Base-by-base conservation (phyloP, 2,797 vertebrate species). In the Ctenopoma multispine region DNA sequence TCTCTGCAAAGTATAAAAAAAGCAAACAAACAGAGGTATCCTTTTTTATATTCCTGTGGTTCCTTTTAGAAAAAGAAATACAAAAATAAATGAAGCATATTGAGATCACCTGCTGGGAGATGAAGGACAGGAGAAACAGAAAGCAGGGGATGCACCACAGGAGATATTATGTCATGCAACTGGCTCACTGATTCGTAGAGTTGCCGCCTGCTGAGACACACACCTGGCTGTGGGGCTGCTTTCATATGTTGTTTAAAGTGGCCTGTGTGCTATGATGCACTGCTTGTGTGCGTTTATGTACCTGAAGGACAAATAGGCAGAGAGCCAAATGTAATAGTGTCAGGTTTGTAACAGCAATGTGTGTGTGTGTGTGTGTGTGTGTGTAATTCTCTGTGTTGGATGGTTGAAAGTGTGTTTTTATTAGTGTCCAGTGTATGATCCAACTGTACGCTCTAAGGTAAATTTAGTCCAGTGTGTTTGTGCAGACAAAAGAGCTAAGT, bases 91-190 rank as follows among this genome's bases (percentile, higher is more conserved):
- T 72, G 72, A 84, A 79, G 76, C 76, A 48, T 58, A 69, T 69
- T 27, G 8, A 48, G 46, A 79, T 77, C 13, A 7, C 89, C 82
- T 79, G 80, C 85, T 87, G 89, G 49, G 83, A 79, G 56, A 87
- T 77, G 82, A 82, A 86, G 86, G 89, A 85, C 81, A 76, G 72
- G 75, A 85, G 85, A 84, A 80, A 77, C 82, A 75, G 77, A 79
- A 85, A 87, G 83, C 29, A 4, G 24, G 50, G 58, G 51, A 47
- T 41, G n/a, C 6, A 4, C 87, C 24, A 81, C 80, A 55, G 88
- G 89, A 84, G 77, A 83, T 63, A 43, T 49, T 69, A 83, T 82
- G 81, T 74, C 63, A 73, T 36, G 66, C 73, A 68, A 79, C 75
- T 64, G 79, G 80, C 71, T 91, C 81, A 75, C 69, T 85, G 88